Conservation (phyloP, 2,888 invertebrate species). For the Branchellion lobata region DNA sequence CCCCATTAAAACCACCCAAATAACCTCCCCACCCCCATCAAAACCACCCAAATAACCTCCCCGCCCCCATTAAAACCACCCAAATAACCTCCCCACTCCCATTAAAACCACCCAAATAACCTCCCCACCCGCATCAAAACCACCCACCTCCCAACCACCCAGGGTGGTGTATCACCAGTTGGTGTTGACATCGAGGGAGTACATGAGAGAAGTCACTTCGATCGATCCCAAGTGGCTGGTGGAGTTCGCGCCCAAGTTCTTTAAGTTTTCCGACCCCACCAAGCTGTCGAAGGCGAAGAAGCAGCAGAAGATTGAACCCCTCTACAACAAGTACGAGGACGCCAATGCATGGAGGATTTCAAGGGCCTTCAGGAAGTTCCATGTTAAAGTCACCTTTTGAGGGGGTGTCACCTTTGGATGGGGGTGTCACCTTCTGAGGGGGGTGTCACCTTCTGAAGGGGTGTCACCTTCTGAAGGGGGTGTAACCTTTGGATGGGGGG, state of each 20-base stretch:
- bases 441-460: too few species aligned
- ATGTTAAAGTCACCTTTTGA: slow-evolving; percentile 62
- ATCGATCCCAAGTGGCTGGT: slow-evolving; percentile 78
- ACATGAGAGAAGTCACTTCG: slow-evolving; percentile 86
- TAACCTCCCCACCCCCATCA: too few species aligned
- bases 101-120: too few species aligned
- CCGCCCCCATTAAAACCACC: too few species aligned
- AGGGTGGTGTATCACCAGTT: slow-evolving; percentile 97
- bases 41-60: too few species aligned
- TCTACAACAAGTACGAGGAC: slow-evolving; percentile 98
- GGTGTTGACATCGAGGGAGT: slow-evolving; percentile 97
- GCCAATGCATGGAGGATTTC: slow-evolving; percentile 99
- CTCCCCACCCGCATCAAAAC: too few species aligned
- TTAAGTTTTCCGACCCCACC: slow-evolving; percentile 96
- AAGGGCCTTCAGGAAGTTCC: slow-evolving; percentile 62
- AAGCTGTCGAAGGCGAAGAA: slow-evolving; percentile 98
- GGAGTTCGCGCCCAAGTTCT: slow-evolving; percentile 98
- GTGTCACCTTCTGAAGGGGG: too few species aligned
- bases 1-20: too few species aligned
- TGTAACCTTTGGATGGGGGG: background rate
- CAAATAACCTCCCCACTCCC: too few species aligned
- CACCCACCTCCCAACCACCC: slow-evolving; percentile 49
- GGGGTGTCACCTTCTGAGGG: too few species aligned
- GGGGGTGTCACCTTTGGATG: background rate
- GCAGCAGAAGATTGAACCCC: slow-evolving; percentile 92